phyloP scores from a whole-genome alignment of 2,888 invertebrate species.

The Campopleginae sp. region DNA sequence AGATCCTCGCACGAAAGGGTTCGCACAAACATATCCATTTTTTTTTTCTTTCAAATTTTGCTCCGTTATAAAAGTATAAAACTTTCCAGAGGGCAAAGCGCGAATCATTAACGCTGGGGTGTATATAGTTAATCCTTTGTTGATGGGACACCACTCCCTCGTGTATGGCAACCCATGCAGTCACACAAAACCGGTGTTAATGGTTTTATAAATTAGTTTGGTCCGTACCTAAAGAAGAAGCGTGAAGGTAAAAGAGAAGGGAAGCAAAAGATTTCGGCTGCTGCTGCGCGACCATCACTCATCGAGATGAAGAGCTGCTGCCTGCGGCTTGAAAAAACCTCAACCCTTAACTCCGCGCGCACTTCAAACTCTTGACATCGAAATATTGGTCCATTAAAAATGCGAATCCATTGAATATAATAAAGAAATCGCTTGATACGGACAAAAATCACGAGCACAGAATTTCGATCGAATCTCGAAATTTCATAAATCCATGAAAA shows the following conservation, averaged over 20 bases:
- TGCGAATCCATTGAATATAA: no score
- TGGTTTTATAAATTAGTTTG: constrained; percentile 73
- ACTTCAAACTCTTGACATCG: not conserved
- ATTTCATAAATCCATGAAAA: not conserved
- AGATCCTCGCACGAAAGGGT: not conserved
- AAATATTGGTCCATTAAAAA: not conserved
- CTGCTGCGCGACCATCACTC: constrained; percentile 66
- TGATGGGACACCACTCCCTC: constrained; percentile 58
- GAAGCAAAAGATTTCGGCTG: constrained; percentile 53
- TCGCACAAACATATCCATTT: constrained; percentile 20
- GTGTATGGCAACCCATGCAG: constrained; percentile 26
- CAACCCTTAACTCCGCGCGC: constrained; percentile 10
- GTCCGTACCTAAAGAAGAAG: constrained; percentile 48
- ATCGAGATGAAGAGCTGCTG: constrained; percentile 66
- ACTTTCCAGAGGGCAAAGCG: constrained; percentile 44
- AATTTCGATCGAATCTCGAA: not conserved
- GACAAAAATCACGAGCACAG: not conserved
- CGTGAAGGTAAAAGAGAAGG: constrained; percentile 37
- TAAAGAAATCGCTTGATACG: not conserved
- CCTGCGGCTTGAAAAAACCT: constrained; percentile 52
- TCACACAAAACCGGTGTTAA: constrained; percentile 67
- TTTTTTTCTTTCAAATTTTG: constrained; percentile 25
- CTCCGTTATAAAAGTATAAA: constrained; percentile 54
- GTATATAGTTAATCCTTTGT: constrained; percentile 49
- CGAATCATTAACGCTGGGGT: constrained; percentile 51